Conservation (phyloP, 2,113 vertebrate genomes). For the Pluvianellus socialis region DNA sequence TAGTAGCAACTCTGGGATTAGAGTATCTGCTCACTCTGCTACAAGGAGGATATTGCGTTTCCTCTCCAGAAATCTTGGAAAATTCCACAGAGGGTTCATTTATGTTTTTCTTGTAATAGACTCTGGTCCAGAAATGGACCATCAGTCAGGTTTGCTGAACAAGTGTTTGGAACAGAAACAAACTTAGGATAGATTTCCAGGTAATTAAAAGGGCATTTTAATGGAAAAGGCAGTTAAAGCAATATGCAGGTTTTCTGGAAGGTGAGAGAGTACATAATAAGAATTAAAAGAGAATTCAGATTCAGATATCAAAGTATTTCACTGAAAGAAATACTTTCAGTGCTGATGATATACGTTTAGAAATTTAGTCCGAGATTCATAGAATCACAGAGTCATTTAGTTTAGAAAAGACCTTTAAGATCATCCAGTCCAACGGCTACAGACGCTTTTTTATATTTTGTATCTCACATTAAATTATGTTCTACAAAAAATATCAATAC, state of each 20-base stretch:
- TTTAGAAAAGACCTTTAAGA: no score
- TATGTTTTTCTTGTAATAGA: constrained; percentile 2
- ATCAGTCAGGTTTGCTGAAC: background rate
- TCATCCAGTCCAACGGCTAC: no score
- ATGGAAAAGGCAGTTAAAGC: background rate
- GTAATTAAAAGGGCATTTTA: background rate
- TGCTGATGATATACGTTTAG: background rate
- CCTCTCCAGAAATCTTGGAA: constrained; percentile 1
- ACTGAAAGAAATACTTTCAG: background rate
- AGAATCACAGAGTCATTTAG: no score
- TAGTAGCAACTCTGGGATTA: background rate
- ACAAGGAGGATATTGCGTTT: constrained; percentile 8
- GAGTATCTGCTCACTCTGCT: background rate
- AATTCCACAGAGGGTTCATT: background rate
- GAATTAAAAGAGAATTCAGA: background rate
- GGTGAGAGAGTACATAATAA: background rate
- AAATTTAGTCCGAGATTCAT: background rate
- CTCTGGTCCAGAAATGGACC: background rate
- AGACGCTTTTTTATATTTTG: background rate
- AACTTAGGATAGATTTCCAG: background rate
- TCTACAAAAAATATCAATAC: background rate
- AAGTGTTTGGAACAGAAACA: background rate
- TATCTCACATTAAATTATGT: background rate
- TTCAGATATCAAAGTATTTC: background rate
- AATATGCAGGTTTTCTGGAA: background rate